Percentiles rank a stretch among this genome's conserved stretches.
phyloP scores from a whole-genome alignment of 2,113 vertebrate species.

The Takifugu flavidus region DNA sequence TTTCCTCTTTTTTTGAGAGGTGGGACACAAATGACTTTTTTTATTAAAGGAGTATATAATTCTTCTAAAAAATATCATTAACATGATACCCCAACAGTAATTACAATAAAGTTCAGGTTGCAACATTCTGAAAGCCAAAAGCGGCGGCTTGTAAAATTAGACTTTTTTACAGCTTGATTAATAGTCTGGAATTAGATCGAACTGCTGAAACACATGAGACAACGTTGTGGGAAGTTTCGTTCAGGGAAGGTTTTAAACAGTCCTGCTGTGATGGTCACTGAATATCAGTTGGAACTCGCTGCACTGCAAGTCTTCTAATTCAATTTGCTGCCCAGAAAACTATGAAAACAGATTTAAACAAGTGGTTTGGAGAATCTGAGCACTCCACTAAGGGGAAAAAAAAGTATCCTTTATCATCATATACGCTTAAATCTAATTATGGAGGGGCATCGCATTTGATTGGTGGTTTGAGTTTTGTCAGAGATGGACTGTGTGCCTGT shows the following conservation, averaged over 20 bases:
- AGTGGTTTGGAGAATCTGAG: constrained; percentile 16
- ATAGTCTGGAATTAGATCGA: constrained; percentile 7
- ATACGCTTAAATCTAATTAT: constrained; percentile 48
- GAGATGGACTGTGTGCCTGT: constrained; percentile 31
- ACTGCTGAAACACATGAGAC: background rate
- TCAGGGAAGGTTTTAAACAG: too few species aligned
- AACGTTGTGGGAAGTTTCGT: too few species aligned
- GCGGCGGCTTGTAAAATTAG: background rate
- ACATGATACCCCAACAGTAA: too few species aligned
- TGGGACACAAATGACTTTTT: too few species aligned
- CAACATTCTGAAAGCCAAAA: constrained; percentile 18
- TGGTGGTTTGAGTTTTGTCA: constrained; percentile 44
- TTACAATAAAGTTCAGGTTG: too few species aligned
- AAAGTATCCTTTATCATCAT: constrained; percentile 20
- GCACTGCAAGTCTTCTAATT: background rate
- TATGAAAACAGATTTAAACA: constrained; percentile 10
- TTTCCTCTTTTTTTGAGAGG: too few species aligned
- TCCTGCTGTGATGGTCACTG: too few species aligned
- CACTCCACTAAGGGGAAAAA: constrained; percentile 28
- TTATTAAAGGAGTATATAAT: too few species aligned
- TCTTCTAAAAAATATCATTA: too few species aligned
- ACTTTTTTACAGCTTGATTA: background rate
- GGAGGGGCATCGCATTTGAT: constrained; percentile 45
- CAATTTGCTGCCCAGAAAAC: constrained; percentile 15
- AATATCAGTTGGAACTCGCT: background rate